These are phyloP conservation scores for Varecia variegata DNA, from an alignment of 2,797 vertebrate species.

Conservation along the genomic window DNA sequence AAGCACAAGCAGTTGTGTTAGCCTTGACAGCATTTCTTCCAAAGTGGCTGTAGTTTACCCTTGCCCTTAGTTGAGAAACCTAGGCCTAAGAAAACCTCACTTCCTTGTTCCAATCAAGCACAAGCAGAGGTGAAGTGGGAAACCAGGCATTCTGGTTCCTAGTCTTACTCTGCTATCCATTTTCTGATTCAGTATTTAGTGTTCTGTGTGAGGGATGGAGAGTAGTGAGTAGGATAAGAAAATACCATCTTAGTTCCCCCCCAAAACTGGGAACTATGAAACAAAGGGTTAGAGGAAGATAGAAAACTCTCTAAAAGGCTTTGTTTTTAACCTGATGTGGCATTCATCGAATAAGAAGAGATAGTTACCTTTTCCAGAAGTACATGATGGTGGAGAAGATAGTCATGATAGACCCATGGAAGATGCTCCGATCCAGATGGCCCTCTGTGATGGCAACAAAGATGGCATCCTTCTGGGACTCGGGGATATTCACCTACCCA, in stretches of 20 bases:
- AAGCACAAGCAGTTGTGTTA: neutral
- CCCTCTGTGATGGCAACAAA: constrained; percentile 68
- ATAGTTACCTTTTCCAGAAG: constrained; percentile 84
- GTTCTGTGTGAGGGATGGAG: neutral
- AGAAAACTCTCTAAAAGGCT: neutral
- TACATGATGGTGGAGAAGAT: constrained; percentile 81
- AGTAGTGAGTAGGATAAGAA: neutral
- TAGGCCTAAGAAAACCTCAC: neutral
- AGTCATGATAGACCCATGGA: constrained; percentile 73
- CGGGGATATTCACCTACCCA: constrained; percentile 83
- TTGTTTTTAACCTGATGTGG: neutral
- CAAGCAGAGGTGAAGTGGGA: neutral
- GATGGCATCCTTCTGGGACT: constrained; percentile 77
- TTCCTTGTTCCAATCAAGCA: neutral
- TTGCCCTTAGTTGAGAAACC: neutral
- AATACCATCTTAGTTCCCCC: neutral
- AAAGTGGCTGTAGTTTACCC: neutral
- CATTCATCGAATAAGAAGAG: neutral
- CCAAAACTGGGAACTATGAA: neutral
- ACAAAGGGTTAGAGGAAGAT: neutral
- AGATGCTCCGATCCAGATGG: constrained; percentile 70
- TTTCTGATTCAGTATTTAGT: neutral
- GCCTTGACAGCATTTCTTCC: neutral
- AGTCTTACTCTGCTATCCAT: neutral
- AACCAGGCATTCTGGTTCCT: neutral